Conservation (phyloP, 2,797 vertebrate genomes). For the Cirrhinus molitorella region DNA sequence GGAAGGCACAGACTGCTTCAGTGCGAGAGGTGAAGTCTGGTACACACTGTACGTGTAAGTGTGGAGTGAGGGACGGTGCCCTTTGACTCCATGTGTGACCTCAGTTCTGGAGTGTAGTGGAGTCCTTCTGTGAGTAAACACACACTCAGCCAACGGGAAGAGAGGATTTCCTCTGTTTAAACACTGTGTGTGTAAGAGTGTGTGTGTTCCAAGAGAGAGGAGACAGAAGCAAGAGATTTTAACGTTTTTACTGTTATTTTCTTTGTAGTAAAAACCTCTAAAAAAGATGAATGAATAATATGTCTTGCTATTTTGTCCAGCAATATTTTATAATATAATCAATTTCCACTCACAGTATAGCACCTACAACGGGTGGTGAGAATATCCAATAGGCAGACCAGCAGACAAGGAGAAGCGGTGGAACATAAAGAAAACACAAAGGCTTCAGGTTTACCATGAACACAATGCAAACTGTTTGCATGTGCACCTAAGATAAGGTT, state of each 20-base stretch:
- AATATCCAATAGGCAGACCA: constrained; percentile 22
- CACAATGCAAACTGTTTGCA: background rate
- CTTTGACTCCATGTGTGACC: constrained; percentile 49
- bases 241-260: background rate
- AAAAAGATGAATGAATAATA: constrained; percentile 1
- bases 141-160: constrained; percentile 52
- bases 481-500: constrained; percentile 15
- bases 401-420: constrained; percentile 23
- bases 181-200: constrained; percentile 48
- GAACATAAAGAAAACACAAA: constrained; percentile 35
- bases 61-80: constrained; percentile 32
- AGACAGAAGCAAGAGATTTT: constrained; percentile 27
- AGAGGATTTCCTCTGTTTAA: constrained; percentile 71
- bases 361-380: background rate
- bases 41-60: constrained; percentile 29
- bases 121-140: constrained; percentile 56
- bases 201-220: constrained; percentile 42
- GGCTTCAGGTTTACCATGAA: background rate
- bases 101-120: constrained; percentile 46
- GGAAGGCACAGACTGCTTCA: background rate
- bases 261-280: background rate
- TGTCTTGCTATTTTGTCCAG: background rate
- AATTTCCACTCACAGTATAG: background rate
- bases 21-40: constrained; percentile 16
- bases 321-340: background rate